Conservation (phyloP, 2,113 vertebrate species). For the Microtus ochrogaster region DNA sequence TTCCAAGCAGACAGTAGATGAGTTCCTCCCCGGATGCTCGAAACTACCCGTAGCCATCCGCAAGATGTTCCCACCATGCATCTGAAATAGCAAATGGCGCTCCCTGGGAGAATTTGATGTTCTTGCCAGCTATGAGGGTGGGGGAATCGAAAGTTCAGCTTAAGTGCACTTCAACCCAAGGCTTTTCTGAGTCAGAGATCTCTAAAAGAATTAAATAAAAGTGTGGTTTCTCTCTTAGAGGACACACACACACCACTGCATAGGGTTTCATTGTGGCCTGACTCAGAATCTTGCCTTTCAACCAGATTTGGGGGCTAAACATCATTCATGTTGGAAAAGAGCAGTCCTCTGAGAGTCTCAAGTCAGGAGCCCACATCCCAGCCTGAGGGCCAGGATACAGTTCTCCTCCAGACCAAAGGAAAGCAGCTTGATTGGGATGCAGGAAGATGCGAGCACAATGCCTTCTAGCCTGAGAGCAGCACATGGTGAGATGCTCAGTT, state of each 20-base stretch:
- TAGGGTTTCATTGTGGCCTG: neutral
- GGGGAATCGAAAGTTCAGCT: neutral
- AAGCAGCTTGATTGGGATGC: neutral
- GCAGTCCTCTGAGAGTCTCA: neutral
- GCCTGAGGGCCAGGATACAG: neutral
- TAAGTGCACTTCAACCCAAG: neutral
- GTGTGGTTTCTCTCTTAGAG: slow-evolving; percentile 27
- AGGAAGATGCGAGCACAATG: neutral
- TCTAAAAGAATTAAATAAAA: slow-evolving; percentile 32
- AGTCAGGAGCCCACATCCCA: neutral
- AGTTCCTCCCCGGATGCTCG: neutral
- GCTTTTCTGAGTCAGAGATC: slow-evolving; percentile 10
- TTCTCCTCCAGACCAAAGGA: neutral
- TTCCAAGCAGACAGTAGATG: slow-evolving; percentile 22
- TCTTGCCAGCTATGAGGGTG: neutral
- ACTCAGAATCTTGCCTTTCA: neutral
- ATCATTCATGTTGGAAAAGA: neutral
- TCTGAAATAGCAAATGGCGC: slow-evolving; percentile 15
- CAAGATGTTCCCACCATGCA: neutral
- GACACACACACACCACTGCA: neutral
- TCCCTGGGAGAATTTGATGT: neutral
- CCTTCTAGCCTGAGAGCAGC: neutral
- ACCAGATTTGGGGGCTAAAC: neutral
- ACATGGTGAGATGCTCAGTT: slow-evolving; percentile 1
- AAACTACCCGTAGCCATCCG: neutral